These are phyloP conservation scores for Micromesistius poutassou DNA, from an alignment of 2,797 vertebrate genomes.

Conservation along the genomic window DNA sequence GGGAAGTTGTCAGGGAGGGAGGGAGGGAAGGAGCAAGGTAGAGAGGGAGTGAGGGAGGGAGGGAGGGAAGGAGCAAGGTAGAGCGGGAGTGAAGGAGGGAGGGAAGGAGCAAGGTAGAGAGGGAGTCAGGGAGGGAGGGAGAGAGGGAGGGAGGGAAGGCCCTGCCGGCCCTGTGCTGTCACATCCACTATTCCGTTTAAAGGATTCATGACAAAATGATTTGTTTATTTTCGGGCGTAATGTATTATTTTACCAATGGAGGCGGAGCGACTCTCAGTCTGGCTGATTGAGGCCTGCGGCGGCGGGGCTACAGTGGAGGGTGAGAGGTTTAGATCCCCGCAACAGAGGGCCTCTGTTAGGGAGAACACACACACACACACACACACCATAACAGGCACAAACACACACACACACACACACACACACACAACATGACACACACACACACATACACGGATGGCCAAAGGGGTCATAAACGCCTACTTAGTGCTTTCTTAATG, in stretches of 20 bases:
- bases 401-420: background rate
- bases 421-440: too few relatives aligned
- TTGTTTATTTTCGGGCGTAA: slow-evolving; percentile 39
- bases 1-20: background rate
- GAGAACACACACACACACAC: background rate
- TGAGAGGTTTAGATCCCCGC: slow-evolving; percentile 26
- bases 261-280: slow-evolving; percentile 31
- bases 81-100: background rate
- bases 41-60: slow-evolving; percentile 3
- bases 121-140: too few relatives aligned
- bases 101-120: background rate
- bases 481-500: too few relatives aligned
- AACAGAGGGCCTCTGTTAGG: slow-evolving; percentile 46
- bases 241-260: slow-evolving; percentile 43
- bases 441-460: too few relatives aligned
- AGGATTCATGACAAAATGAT: slow-evolving; percentile 46
- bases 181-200: slow-evolving; percentile 33
- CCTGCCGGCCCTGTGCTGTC: slow-evolving; percentile 28
- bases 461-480: too few relatives aligned
- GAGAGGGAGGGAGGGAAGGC: too few relatives aligned
- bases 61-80: slow-evolving; percentile 2
- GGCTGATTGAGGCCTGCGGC: slow-evolving; percentile 23
- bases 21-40: background rate
- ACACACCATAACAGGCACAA: background rate
- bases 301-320: slow-evolving; percentile 13